Base-by-base conservation (phyloP, 2,113 vertebrate species). In the Ornithorhynchus anatinus region DNA sequence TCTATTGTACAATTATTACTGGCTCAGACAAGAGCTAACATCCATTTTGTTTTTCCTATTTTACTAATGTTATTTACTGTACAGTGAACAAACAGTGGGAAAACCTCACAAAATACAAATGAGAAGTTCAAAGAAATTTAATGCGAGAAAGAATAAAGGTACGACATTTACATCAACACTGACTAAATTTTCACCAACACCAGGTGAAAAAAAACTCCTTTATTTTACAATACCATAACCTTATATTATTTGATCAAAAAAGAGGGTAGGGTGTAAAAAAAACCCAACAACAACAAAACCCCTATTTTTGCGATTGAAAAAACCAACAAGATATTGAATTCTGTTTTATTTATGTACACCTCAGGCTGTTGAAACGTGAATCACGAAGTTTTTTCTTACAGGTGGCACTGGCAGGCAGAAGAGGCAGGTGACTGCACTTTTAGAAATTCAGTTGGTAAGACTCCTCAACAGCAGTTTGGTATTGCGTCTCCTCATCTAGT, bases 391-490 rank as follows among this genome's bases (percentile, higher is more conserved):
- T 84, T 81, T 81, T 70, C 65, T 79, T 54, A 79, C 70, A 84
- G 78, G 80, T 74, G 75, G 84, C 87, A 87, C 80, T 72, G 79
- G 76, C 57, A 82, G 75, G 67, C 59, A 77, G 59, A 83, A 82
- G 72, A 80, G 72, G 77, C 76, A 71, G 50, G 38, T 60, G 43
- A 62, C 6, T 87, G 69, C 8, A 71, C 56, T 66, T 85, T 92
- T 72, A 93, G 77, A 89, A 85, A 77, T 88, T 92, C 87, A 87
- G 86, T 48, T 92, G 89, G 90, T 86, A 92, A 77, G 92, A 93
- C 79, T 94, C 91, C 87, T 93, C 92, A 85, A 94, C 90, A 76
- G 93, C 91, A 83, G 91, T 92, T 92, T 92, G 92, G 87, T 92
- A 92, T 1, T 92, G 92, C 50, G 89, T 92, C 86, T 94, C 94